Percentiles rank a stretch among this genome's conserved stretches.
Evolutionary conservation across 1,140 invertebrate genomes (phyloP).

Genomic region (Globodera rostochiensis): DNA sequence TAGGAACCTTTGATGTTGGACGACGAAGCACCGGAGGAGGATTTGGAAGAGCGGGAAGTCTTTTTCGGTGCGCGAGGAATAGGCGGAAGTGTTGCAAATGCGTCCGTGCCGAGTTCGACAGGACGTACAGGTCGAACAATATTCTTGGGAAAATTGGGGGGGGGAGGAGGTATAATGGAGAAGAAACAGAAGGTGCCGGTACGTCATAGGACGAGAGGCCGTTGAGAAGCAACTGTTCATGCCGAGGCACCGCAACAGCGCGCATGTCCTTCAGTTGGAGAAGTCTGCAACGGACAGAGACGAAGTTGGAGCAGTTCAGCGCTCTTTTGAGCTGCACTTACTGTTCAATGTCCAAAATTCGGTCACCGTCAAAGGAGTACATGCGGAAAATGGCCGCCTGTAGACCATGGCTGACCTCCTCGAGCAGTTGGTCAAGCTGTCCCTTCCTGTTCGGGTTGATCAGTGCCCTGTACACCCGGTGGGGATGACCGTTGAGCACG

Average conservation of each 20-base stretch:
- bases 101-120: not conserved
- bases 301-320: not conserved
- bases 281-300: conserved; percentile 14
- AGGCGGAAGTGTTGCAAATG: not conserved
- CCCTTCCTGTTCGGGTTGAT: conserved; percentile 40
- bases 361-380: conserved; percentile 51
- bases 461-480: conserved; percentile 45
- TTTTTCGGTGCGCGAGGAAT: not conserved
- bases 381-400: conserved; percentile 47
- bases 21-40: conserved; percentile 1
- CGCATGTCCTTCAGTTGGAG: conserved; percentile 50
- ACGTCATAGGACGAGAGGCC: conserved; percentile 28
- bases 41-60: conserved; percentile 23
- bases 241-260: conserved; percentile 47
- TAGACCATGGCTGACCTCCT: conserved; percentile 50
- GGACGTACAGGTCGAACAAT: not conserved
- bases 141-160: not conserved
- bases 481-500: conserved; percentile 52
- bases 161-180: not conserved
- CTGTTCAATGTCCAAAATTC: conserved; percentile 43
- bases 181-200: not conserved
- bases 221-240: conserved; percentile 41
- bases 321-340: not conserved
- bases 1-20: not conserved
- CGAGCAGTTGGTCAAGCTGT: conserved; percentile 44